phyloP scores from a whole-genome alignment of 2,888 invertebrate genomes.

The Mesodorylaimus sp. region DNA sequence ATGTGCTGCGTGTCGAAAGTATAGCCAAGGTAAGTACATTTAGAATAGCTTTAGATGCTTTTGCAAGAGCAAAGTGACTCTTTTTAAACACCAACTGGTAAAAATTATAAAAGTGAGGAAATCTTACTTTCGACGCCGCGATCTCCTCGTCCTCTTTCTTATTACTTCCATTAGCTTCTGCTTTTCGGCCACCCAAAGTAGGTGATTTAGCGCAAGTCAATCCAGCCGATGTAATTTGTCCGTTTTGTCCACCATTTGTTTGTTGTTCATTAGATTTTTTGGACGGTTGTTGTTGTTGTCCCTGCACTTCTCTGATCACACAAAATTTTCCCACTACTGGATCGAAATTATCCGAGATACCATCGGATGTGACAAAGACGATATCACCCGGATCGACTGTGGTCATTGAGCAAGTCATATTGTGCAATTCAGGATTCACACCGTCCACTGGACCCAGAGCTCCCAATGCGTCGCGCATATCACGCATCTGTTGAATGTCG shows the following conservation, averaged over 20 bases:
- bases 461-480: slow-evolving; percentile 71
- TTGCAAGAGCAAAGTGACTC: too few species aligned
- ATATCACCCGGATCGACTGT: slow-evolving; percentile 46
- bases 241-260: background rate
- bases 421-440: slow-evolving; percentile 60
- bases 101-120: too few species aligned
- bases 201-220: background rate
- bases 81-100: too few species aligned
- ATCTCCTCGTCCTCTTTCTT: too few species aligned
- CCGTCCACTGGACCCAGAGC: slow-evolving; percentile 72
- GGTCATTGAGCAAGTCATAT: slow-evolving; percentile 51
- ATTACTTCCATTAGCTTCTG: too few species aligned
- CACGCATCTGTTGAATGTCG: slow-evolving; percentile 58
- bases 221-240: background rate
- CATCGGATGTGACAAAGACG: slow-evolving; percentile 69
- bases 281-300: too few species aligned
- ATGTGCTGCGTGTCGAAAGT: too few species aligned
- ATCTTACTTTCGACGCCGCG: too few species aligned
- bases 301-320: slow-evolving; percentile 21
- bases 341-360: slow-evolving; percentile 73
- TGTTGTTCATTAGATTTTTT: too few species aligned
- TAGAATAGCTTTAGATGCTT: too few species aligned
- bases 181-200: background rate
- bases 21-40: too few species aligned
- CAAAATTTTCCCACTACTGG: slow-evolving; percentile 75